Base-by-base conservation (phyloP, 2,888 invertebrate species). In the Tribolium freemani region DNA sequence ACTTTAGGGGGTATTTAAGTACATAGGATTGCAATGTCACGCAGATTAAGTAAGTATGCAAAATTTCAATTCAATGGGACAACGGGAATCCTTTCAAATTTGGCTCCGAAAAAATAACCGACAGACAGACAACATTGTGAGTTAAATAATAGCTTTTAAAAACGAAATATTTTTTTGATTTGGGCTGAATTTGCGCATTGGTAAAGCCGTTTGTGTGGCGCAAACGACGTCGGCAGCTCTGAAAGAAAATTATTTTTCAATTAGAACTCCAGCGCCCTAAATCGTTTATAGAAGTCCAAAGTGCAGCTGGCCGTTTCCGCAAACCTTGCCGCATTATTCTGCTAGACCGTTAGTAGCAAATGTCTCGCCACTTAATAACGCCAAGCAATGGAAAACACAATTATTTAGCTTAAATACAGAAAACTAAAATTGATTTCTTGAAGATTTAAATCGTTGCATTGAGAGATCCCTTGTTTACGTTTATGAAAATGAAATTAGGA, bases 271-370 rank as follows among this genome's bases (percentile, higher is more conserved):
- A 63, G 44, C 21, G 21, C 56, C 21, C 10, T 16, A 63, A 70
- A 56, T 53, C 46, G 51, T 69, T 21, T 30, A 68, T 50, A 58
- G 56, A 31, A 38, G 51, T 21, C 44, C 75, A 75, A 75, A 75
- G 75, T 74, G 73, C 81, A 80, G 76, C 79, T 81, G 80, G 77
- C 71, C 75, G 75, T 78, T 77, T 71, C 71, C 72, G 70, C 72
- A 73, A 77, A 74, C 78, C 79, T 79, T 78, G 78, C 76, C 70
- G 76, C 77, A 79, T 79, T 80, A 75, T 80, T 77, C 76, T 75
- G 63, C 72, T 72, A 72, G 74, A 75, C 76, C 78, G 76, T 80
- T 80, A 73, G 72, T 69, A 75, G 71, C 78, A 80, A 80, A 78
- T 80, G 81, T 76, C 75, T 76, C 74, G 61, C 79, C 78, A 76